phyloP scores from a whole-genome alignment of 1,140 invertebrate genomes.

The Ips nitidus region DNA sequence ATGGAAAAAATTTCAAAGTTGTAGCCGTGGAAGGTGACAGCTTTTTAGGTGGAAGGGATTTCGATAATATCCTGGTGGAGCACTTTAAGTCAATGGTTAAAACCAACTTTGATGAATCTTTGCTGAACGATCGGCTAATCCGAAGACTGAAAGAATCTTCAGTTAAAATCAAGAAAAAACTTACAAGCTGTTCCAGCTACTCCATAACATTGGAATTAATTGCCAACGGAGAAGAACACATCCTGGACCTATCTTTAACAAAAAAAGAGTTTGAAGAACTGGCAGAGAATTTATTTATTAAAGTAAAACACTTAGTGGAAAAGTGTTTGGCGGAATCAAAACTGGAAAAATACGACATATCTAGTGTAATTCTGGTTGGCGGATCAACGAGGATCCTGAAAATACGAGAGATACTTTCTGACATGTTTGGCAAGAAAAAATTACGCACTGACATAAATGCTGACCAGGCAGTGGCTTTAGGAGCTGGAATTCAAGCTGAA shows the following conservation, averaged over 20 bases:
- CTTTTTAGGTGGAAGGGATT: conserved; percentile 72
- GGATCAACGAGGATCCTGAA: conserved; percentile 66
- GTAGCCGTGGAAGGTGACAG: conserved; percentile 69
- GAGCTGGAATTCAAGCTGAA: conserved; percentile 35
- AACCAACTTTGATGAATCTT: not conserved
- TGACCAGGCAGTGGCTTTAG: conserved; percentile 47
- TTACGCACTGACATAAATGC: conserved; percentile 45
- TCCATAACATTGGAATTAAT: conserved; percentile 4
- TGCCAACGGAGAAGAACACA: conserved; percentile 71
- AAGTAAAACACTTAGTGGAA: conserved; percentile 18
- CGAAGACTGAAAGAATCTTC: too few relatives aligned
- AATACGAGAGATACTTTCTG: conserved; percentile 50
- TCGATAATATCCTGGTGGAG: conserved; percentile 58
- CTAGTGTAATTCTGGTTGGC: conserved; percentile 66
- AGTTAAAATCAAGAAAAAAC: too few relatives aligned
- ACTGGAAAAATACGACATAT: conserved; percentile 48
- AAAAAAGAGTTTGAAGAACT: conserved; percentile 74
- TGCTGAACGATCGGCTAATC: not conserved
- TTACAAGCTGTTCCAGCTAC: too few relatives aligned
- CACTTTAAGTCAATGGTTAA: conserved; percentile 37
- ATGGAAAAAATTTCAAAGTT: conserved; percentile 68
- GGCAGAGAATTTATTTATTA: conserved; percentile 68
- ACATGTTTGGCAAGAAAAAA: conserved; percentile 55
- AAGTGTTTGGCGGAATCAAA: conserved; percentile 20
- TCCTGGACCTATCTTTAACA: conserved; percentile 75